Percentiles rank a stretch among this genome's conserved stretches.
Evolutionary conservation across 2,888 invertebrate genomes (phyloP).

Genomic region (Orthonevra nobilis): DNA sequence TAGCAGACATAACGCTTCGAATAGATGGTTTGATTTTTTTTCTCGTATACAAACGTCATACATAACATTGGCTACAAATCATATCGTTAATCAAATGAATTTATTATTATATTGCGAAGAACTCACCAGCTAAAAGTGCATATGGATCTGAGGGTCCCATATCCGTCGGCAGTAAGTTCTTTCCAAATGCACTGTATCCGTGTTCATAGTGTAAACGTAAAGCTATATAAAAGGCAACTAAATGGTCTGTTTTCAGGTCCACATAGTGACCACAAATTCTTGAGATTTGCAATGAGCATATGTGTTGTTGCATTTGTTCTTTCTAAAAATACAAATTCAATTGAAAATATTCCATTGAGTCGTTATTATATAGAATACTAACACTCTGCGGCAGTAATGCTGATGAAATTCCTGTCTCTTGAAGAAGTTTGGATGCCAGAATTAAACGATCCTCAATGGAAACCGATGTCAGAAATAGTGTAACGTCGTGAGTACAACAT

Average conservation of each 20-base stretch:
- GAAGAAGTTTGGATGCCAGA: slow-evolving; percentile 83
- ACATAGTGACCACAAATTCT: slow-evolving; percentile 86
- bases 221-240: slow-evolving; percentile 83
- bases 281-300: slow-evolving; percentile 88
- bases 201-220: slow-evolving; percentile 85
- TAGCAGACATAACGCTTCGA: slow-evolving; percentile 86
- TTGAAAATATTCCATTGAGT: background rate
- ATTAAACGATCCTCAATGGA: slow-evolving; percentile 82
- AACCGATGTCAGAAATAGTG: slow-evolving; percentile 86
- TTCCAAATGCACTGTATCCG: slow-evolving; percentile 82
- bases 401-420: slow-evolving; percentile 84
- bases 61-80: slow-evolving; percentile 78
- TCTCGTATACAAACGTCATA: slow-evolving; percentile 82
- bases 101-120: background rate
- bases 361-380: slow-evolving; percentile 78
- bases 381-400: slow-evolving; percentile 84
- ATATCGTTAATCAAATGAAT: background rate
- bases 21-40: slow-evolving; percentile 82
- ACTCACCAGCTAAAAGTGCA: slow-evolving; percentile 85
- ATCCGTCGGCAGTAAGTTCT: slow-evolving; percentile 85
- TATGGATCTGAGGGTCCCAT: slow-evolving; percentile 90
- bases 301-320: slow-evolving; percentile 90
- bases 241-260: slow-evolving; percentile 81
- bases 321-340: slow-evolving; percentile 79
- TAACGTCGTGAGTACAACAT: slow-evolving; percentile 92